These are phyloP conservation scores for Campaea margaritaria DNA, from an alignment of 2,888 invertebrate species.

Conservation along the genomic window DNA sequence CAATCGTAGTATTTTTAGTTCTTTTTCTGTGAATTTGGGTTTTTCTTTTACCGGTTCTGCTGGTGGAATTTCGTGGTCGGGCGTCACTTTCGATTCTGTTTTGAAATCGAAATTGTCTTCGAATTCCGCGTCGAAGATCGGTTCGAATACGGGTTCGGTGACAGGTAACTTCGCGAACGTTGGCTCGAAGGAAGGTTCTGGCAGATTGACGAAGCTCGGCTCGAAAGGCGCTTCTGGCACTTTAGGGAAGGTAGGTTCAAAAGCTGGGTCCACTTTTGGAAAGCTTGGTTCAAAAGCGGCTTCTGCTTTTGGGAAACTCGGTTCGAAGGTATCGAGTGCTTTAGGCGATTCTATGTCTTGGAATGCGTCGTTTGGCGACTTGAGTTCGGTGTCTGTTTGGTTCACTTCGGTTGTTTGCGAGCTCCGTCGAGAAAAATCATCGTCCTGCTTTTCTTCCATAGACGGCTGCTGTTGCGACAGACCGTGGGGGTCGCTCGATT, in stretches of 20 bases:
- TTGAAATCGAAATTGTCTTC: constrained; percentile 66
- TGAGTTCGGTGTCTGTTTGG: constrained; percentile 49
- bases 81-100: constrained; percentile 51
- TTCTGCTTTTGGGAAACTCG: constrained; percentile 20
- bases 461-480: constrained; percentile 65
- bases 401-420: constrained; percentile 46
- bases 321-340: constrained; percentile 62
- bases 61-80: constrained; percentile 54
- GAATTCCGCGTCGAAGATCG: constrained; percentile 61
- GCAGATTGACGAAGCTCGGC: constrained; percentile 11
- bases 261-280: constrained; percentile 18
- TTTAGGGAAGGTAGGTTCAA: constrained; percentile 18
- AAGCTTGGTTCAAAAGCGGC: constrained; percentile 20
- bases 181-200: constrained; percentile 18
- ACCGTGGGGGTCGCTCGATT: constrained; percentile 80
- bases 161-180: constrained; percentile 13
- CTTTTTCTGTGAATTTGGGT: constrained; percentile 85
- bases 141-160: constrained; percentile 47
- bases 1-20: constrained; percentile 83
- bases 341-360: constrained; percentile 55
- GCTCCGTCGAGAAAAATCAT: constrained; percentile 53
- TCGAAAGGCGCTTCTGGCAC: constrained; percentile 21
- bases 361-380: constrained; percentile 51
- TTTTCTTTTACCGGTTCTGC: constrained; percentile 64
- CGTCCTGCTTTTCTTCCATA: constrained; percentile 72